Evolutionary conservation across 2,888 invertebrate genomes (phyloP).

Genomic region (Merodon equestris): DNA sequence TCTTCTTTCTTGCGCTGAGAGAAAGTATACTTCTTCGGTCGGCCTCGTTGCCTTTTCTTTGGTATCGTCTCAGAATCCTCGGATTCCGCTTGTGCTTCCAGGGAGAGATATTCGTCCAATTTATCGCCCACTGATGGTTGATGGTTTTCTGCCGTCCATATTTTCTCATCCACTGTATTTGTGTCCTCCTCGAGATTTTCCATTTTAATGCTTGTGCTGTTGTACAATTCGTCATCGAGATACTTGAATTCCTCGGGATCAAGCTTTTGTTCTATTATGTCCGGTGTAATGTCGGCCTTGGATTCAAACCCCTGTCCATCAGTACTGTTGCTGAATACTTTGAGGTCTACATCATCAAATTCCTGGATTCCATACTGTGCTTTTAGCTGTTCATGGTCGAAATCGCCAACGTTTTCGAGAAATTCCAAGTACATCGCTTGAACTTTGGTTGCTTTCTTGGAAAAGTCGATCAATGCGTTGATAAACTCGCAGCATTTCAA

Average conservation of each 20-base stretch:
- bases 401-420: too few relatives aligned
- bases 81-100: slow-evolving; percentile 20
- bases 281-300: slow-evolving; percentile 7
- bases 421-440: too few relatives aligned
- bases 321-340: slow-evolving; percentile 28
- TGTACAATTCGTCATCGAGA: slow-evolving; percentile 47
- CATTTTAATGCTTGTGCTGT: slow-evolving; percentile 31
- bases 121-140: too few relatives aligned
- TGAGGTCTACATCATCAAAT: slow-evolving; percentile 69
- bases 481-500: slow-evolving; percentile 73
- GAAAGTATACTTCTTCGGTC: not conserved
- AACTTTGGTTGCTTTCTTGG: slow-evolving; percentile 72
- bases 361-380: slow-evolving; percentile 72
- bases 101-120: not conserved
- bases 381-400: slow-evolving; percentile 70
- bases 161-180: not conserved
- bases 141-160: slow-evolving; percentile 14
- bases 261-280: slow-evolving; percentile 26
- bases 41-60: not conserved
- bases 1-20: not conserved
- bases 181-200: slow-evolving; percentile 23
- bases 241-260: slow-evolving; percentile 45
- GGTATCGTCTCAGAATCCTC: slow-evolving; percentile 1
- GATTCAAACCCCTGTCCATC: slow-evolving; percentile 34
- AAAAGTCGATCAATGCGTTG: slow-evolving; percentile 72